Percentiles rank a stretch among this genome's conserved stretches.
Evolutionary conservation across 2,888 invertebrate genomes (phyloP).

Genomic region (Meganola albula): DNA sequence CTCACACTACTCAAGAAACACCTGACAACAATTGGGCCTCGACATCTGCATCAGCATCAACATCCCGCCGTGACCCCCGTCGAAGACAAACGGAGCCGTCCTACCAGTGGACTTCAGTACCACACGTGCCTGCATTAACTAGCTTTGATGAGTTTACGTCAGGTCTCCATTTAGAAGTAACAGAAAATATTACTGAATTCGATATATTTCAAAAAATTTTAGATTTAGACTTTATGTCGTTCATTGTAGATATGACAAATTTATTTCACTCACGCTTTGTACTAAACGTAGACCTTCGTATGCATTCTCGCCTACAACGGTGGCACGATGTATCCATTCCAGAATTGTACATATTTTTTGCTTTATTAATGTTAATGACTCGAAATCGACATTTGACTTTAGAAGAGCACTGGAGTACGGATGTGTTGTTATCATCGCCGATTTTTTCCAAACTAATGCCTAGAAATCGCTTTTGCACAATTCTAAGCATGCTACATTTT

Average conservation of each 20-base stretch:
- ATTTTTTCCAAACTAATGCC: constrained; percentile 14
- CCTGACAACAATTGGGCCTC: constrained; percentile 12
- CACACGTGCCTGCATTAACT: constrained; percentile 10
- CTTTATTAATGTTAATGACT: constrained; percentile 15
- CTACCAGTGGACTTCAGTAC: constrained; percentile 12
- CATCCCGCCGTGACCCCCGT: constrained; percentile 11
- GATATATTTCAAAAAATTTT: constrained; percentile 9
- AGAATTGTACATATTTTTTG: constrained; percentile 15
- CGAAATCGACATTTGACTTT: constrained; percentile 12
- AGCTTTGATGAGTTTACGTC: constrained; percentile 13
- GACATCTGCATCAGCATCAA: constrained; percentile 10
- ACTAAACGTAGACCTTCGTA: constrained; percentile 9
- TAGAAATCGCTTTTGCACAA: constrained; percentile 17
- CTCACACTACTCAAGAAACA: constrained; percentile 10
- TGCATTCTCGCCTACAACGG: constrained; percentile 13
- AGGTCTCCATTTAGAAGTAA: constrained; percentile 11
- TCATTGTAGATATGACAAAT: constrained; percentile 8
- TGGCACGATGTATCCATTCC: constrained; percentile 14
- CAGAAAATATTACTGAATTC: constrained; percentile 11
- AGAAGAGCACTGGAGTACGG: constrained; percentile 20
- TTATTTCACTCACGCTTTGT: constrained; percentile 7
- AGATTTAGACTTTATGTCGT: constrained; percentile 8
- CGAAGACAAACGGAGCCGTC: constrained; percentile 12
- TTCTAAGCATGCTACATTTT: constrained; percentile 17
- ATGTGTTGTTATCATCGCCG: constrained; percentile 12